phyloP scores from a whole-genome alignment of 2,113 vertebrate genomes.

The Barbus barbus region DNA sequence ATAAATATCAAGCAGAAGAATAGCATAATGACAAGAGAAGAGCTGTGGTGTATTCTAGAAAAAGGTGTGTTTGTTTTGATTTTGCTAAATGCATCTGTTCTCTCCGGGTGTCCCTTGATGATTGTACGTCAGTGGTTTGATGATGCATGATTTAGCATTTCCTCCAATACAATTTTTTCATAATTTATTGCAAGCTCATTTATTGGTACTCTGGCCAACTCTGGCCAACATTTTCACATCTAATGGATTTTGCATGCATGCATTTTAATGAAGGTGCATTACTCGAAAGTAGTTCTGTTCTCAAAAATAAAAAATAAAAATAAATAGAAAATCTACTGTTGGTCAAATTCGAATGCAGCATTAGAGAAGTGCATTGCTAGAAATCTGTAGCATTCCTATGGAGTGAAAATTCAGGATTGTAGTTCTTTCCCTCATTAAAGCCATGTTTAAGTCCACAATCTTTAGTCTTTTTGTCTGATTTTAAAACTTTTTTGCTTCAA shows the following conservation, averaged over 20 bases:
- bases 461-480: too few species aligned
- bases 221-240: not conserved
- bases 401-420: too few species aligned
- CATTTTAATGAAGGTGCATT: not conserved
- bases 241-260: not conserved
- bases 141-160: not conserved
- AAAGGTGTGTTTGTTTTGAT: conserved; percentile 2
- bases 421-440: too few species aligned
- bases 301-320: too few species aligned
- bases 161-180: conserved; percentile 1
- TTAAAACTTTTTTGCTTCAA: too few species aligned
- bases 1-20: conserved; percentile 45
- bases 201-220: not conserved
- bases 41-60: conserved; percentile 3
- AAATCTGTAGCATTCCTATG: not conserved
- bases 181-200: not conserved
- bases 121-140: not conserved
- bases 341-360: not conserved
- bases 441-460: too few species aligned
- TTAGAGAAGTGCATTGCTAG: not conserved
- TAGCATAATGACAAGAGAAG: not conserved
- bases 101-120: conserved; percentile 5
- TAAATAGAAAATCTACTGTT: too few species aligned
- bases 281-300: not conserved
- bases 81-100: conserved; percentile 5